Conservation (phyloP, 2,888 invertebrate genomes). For the Oasisia sp. region DNA sequence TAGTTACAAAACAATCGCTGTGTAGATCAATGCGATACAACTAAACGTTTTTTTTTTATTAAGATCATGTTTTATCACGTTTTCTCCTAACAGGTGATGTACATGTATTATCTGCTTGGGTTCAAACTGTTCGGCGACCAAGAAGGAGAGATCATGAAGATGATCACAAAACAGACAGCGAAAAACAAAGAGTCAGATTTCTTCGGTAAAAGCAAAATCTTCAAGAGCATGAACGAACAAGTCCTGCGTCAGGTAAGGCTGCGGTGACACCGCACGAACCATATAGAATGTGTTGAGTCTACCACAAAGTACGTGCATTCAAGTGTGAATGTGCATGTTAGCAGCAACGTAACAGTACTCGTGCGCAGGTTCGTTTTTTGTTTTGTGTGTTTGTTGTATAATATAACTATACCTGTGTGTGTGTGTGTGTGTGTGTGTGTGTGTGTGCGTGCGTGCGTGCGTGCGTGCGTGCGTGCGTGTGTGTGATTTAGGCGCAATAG, state of each 20-base stretch:
- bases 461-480: too few species aligned
- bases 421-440: too few species aligned
- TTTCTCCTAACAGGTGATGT: slow-evolving; percentile 82
- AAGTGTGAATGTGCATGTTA: too few species aligned
- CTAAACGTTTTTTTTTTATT: background rate
- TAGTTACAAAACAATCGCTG: too few species aligned
- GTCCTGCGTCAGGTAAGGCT: background rate
- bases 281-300: background rate
- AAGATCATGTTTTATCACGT: background rate
- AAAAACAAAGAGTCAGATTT: background rate
- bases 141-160: background rate
- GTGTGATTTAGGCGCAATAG: too few species aligned
- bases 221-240: background rate
- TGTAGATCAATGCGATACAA: too few species aligned
- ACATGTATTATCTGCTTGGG: slow-evolving; percentile 98
- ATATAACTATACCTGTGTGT: too few species aligned
- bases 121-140: slow-evolving; percentile 77
- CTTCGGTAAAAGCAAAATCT: background rate
- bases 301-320: too few species aligned
- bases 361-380: too few species aligned
- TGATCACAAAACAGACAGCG: background rate
- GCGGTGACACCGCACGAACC: background rate
- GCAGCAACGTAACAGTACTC: too few species aligned
- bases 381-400: too few species aligned
- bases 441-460: too few species aligned